Base-by-base conservation (phyloP, 2,888 invertebrate species). In the Blastobasis lacticolella region DNA sequence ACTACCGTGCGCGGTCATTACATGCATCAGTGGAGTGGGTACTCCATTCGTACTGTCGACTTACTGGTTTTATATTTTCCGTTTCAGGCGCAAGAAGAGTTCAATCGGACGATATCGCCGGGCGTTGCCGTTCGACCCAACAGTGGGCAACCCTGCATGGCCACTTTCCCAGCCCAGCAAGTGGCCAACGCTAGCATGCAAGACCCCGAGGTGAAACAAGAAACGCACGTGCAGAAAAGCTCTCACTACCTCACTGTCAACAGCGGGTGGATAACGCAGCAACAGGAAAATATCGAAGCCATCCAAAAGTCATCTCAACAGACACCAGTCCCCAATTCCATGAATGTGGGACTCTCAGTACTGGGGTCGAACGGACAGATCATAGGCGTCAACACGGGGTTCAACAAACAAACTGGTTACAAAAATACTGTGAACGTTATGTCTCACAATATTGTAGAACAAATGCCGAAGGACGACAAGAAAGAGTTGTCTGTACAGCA, bases 341-440 rank as follows among this genome's bases (percentile, higher is more conserved):
- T 74, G 3, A 77, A 76, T 52, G 71, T 77, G 4, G 84, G 85
- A 38, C 59, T 83, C 56, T 85, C 86, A 4, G 81, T 91, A 42
- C 70, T 91, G 53, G 90, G 90, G 7, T 89, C 90, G 0, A 90
- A 90, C 58, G 91, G 91, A 45, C 91, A 91, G 72, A 82, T 91
- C 48, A 90, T 91, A 52, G 90, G 90, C 42, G 84, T 91, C 6
- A 90, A 91, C 64, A 88, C 89, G 38, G 76, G 78, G 9, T 78
- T 69, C 56, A 72, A 69, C 57, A 81, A 81, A 62, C 75, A 81
- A 52, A 50, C 62, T 4, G 75, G 71, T 58, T 69, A 69, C 49
- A 84, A 82, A 65, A 75, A 73, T 56, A 50, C 64, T 6, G 59
- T 73, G 38, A 64, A 63, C 37, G 54, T 64, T 5, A 56, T 71